Evolutionary conservation across 1,140 invertebrate species (phyloP), one percentile per base, ranked within the genome.

Genomic region (Archivesica marissinica): DNA sequence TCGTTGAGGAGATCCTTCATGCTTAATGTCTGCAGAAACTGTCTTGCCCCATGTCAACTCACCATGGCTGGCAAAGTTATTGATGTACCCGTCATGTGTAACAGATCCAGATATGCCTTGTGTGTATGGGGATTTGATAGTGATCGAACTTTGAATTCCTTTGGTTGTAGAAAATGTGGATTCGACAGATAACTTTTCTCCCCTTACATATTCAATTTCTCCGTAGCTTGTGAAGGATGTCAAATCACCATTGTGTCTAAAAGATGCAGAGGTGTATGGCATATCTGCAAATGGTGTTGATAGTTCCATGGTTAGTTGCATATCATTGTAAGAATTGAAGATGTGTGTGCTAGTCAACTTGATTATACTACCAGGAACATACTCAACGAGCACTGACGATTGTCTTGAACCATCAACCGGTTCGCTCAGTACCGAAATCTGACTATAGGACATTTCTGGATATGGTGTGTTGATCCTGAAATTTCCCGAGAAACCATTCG

Each of bases 51-150:
- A 52, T 20, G 4, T 52, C 25, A 74, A 20, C 23, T 74, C 80
- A 17, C 61, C 80, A 59, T 82, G 80, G 47, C 23, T 82, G 35
- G 35, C 35, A 59, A 82, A 82, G 39, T 82, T 30, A 59, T 15
- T 35, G 4, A 56, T 15, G 20, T 56, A 25, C 13, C 68, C 80
- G 25, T 56, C 28, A 30, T 82, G 80, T 38, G 13, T 39, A 72
- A 82, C 23, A 17, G 15, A 15, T 28, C 23, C 77, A 44, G 61
- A 66, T 28, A 80, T 15, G 39, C 23, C 30, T 52, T 68, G 15
- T 47, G 47, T 39, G 39, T 30, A 70, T 30, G 66, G 39, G 23
- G 39, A 39, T 70, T 38, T 70, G 1, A 39, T 41, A 7, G 7
- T 3, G 23, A 70, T 2, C 20, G 39, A 41, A 20, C 11, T 23